Evolutionary conservation across 2,113 vertebrate genomes (phyloP), one percentile per base, ranked within the genome.

Genomic region (Salvelinus namaycush): DNA sequence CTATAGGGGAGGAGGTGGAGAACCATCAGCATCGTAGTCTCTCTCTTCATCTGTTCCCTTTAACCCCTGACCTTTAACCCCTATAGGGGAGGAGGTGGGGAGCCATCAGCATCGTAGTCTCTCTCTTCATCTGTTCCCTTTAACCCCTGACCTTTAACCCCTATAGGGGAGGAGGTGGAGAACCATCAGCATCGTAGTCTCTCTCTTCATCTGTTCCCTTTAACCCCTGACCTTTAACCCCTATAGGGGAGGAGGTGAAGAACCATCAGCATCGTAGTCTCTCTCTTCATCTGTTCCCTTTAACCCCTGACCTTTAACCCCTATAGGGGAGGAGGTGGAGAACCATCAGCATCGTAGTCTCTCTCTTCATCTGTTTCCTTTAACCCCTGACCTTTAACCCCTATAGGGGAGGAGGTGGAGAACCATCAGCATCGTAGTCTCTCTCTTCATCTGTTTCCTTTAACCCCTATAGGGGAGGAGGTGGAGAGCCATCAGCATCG

Each of bases 141-240:
- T 44, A 44, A n/a, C n/a, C n/a, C n/a, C n/a, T n/a, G n/a, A n/a
- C n/a, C n/a, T n/a, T n/a, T n/a, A n/a, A 44, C 39, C 39, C 3
- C 8, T 64, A 3, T 3, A 99, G 98, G 98, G 0, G 98, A 99
- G 84, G 98, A 99, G 89, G 98, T 98, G 69, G 98, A 97, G 92
- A 99, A 99, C 83, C 98, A 97, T 0, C 98, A 99, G 97, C 73
- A 99, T 99, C 0, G 97, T 99, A 0, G 93, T 94, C 0, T 99
- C 97, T 16, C 95, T 99, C 70, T 93, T 99, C 70, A 99, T 99
- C 86, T 99, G 98, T 88, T 99, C n/a, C n/a, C n/a, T n/a, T n/a
- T n/a, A n/a, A n/a, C n/a, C n/a, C n/a, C n/a, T n/a, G n/a, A n/a
- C 34, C 29, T 34, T 34, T 34, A 34, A 34, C 34, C 34, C 34